Evolutionary conservation across 1,140 invertebrate genomes (phyloP).

Genomic region (Aethina tumida): DNA sequence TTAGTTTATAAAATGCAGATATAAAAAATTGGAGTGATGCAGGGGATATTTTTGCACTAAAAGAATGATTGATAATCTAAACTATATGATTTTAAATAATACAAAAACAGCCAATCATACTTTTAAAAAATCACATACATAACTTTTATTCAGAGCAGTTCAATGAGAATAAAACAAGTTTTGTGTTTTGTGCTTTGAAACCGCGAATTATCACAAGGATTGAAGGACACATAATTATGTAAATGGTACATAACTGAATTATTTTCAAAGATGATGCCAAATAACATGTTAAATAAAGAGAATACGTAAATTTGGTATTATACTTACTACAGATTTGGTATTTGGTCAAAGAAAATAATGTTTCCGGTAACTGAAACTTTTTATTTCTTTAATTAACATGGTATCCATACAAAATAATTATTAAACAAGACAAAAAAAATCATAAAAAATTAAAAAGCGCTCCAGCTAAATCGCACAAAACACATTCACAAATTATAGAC

Average conservation of each 20-base stretch:
- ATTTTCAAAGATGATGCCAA: no score
- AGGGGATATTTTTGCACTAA: no score
- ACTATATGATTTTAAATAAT: conserved; percentile 8
- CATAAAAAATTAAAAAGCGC: conserved; percentile 6
- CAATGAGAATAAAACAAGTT: no score
- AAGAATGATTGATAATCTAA: no score
- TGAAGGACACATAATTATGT: conserved; percentile 4
- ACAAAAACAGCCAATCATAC: conserved; percentile 12
- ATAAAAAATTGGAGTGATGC: no score
- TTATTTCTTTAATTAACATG: conserved; percentile 9
- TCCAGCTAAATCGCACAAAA: conserved; percentile 14
- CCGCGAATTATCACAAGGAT: neutral
- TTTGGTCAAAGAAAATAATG: neutral
- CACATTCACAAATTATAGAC: conserved; percentile 17
- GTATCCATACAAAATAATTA: conserved; percentile 8
- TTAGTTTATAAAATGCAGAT: no score
- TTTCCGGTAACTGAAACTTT: neutral
- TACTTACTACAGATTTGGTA: neutral
- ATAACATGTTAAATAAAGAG: no score
- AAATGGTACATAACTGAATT: no score
- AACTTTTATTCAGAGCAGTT: neutral
- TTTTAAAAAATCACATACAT: conserved; percentile 8
- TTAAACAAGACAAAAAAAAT: conserved; percentile 4
- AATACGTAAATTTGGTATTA: neutral
- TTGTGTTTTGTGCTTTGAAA: conserved; percentile 2